These are phyloP conservation scores for Etheostoma nigrum DNA, from an alignment of 2,797 vertebrate species.

Conservation along the genomic window DNA sequence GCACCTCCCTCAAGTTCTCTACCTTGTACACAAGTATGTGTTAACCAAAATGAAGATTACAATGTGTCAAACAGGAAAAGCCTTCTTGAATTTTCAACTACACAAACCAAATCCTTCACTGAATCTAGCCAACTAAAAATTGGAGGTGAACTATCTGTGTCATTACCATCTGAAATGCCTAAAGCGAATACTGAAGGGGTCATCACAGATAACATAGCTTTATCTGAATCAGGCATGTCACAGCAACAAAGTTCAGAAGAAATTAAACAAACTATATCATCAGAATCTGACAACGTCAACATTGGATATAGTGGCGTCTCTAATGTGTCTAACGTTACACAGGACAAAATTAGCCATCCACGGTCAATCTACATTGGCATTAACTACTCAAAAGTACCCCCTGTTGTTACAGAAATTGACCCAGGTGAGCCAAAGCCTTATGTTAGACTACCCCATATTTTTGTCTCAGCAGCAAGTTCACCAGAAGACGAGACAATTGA, in stretches of 20 bases:
- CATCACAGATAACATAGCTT: conserved; percentile 5
- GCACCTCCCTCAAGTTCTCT: conserved; percentile 11
- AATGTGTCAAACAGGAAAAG: conserved; percentile 10
- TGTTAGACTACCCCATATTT: conserved; percentile 82
- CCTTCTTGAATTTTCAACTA: conserved; percentile 4
- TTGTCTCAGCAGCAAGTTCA: conserved; percentile 82
- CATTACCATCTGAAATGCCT: conserved; percentile 16
- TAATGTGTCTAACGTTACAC: conserved; percentile 3
- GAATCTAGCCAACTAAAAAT: conserved; percentile 9
- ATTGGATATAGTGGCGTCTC: conserved; percentile 32
- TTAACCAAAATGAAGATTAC: conserved; percentile 1
- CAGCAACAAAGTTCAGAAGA: conserved; percentile 44
- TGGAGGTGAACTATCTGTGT: neutral
- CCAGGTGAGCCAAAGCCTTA: conserved; percentile 55
- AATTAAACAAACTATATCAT: conserved; percentile 23
- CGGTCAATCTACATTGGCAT: conserved; percentile 79
- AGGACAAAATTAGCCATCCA: conserved; percentile 40
- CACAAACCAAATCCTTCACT: conserved; percentile 22
- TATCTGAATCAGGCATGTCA: conserved; percentile 30
- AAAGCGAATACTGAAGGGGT: conserved; percentile 8
- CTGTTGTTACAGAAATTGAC: conserved; percentile 33
- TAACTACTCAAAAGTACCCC: conserved; percentile 44
- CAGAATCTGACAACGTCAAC: neutral
- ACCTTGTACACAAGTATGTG: conserved; percentile 6
- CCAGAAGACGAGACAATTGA: conserved; percentile 78